phyloP scores from a whole-genome alignment of 2,797 vertebrate genomes.

The Macrochelys suwanniensis region DNA sequence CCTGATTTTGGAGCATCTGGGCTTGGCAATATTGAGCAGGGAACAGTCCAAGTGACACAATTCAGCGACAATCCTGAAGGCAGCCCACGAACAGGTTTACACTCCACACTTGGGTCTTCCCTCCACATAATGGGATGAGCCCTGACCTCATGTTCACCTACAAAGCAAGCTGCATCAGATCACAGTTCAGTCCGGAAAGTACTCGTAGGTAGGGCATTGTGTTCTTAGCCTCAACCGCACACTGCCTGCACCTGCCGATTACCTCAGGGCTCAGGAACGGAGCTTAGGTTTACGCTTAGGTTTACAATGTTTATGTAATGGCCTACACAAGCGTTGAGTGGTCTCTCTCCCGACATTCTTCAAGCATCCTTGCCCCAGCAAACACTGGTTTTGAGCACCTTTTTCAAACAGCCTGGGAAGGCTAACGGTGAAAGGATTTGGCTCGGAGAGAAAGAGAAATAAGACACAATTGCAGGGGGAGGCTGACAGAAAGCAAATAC shows the following conservation, averaged over 20 bases:
- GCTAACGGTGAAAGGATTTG: slow-evolving; percentile 8
- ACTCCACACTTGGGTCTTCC: background rate
- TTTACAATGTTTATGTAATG: background rate
- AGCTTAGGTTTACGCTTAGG: background rate
- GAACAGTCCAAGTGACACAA: slow-evolving; percentile 1
- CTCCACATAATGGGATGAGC: rapidly evolving
- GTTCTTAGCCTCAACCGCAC: background rate
- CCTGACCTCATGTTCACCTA: background rate
- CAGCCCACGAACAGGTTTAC: background rate
- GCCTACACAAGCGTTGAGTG: background rate
- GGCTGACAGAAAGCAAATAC: slow-evolving; percentile 67
- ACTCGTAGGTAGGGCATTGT: background rate
- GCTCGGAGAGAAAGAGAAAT: slow-evolving; percentile 23
- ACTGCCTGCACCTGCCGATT: background rate
- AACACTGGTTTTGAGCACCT: background rate
- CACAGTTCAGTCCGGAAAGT: background rate
- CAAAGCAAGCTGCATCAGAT: background rate
- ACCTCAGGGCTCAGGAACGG: background rate
- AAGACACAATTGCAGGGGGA: slow-evolving; percentile 58
- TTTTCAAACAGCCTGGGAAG: background rate
- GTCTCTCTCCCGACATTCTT: background rate
- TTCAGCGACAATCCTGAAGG: rapidly evolving
- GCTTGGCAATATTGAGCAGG: background rate
- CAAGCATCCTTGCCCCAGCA: background rate
- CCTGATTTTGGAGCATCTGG: background rate